Percentiles rank a stretch among this genome's conserved stretches.
phyloP scores from a whole-genome alignment of 2,888 invertebrate species.

The Andrena marginata region DNA sequence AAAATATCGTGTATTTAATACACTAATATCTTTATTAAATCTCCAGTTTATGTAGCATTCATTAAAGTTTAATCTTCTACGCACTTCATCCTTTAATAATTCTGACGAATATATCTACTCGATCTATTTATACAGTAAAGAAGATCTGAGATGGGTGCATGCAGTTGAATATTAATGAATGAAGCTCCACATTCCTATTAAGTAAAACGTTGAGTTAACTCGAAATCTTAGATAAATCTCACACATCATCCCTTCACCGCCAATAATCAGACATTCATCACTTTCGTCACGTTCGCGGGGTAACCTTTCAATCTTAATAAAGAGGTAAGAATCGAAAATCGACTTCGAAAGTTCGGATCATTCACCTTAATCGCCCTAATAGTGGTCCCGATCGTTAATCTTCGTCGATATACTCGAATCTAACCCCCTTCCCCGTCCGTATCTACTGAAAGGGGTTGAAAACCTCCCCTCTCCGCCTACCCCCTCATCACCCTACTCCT shows the following conservation, averaged over 20 bases:
- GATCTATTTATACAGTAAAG: no score
- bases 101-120: no score
- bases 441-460: conserved; percentile 48
- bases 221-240: background rate
- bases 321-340: conserved; percentile 39
- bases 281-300: background rate
- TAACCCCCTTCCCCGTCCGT: conserved; percentile 13
- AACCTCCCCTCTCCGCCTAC: background rate
- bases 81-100: no score
- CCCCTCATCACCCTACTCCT: background rate
- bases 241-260: background rate
- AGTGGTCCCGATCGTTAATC: conserved; percentile 60
- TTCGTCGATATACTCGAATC: conserved; percentile 54
- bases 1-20: no score
- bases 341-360: conserved; percentile 47
- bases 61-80: no score
- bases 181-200: background rate
- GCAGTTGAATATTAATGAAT: background rate
- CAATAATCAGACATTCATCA: conserved; percentile 4
- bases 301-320: conserved; percentile 49
- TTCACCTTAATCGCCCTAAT: conserved; percentile 59
- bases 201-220: background rate
- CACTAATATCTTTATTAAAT: no score
- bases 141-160: no score
- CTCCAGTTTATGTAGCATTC: no score